These are phyloP conservation scores for Lasioglossum vierecki DNA, from an alignment of 2,888 invertebrate genomes.

Conservation along the genomic window DNA sequence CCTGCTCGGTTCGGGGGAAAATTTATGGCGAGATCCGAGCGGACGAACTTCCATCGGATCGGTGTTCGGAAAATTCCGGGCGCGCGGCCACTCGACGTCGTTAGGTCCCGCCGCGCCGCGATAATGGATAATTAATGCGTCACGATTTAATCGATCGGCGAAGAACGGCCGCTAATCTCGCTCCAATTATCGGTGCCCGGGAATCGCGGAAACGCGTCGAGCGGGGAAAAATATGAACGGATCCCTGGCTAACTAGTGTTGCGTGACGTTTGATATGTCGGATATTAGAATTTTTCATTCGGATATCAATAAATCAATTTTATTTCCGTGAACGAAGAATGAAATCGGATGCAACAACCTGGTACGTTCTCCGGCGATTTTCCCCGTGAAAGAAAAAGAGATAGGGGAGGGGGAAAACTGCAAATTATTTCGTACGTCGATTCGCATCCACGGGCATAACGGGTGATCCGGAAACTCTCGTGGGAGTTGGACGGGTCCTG, in stretches of 20 bases:
- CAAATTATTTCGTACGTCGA: slow-evolving; percentile 75
- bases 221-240: background rate
- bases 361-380: slow-evolving; percentile 69
- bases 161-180: slow-evolving; percentile 37
- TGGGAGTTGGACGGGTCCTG: slow-evolving; percentile 65
- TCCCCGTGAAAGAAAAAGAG: slow-evolving; percentile 58
- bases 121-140: slow-evolving; percentile 35
- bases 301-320: background rate
- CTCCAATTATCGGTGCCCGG: slow-evolving; percentile 35
- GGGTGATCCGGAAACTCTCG: slow-evolving; percentile 80
- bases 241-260: background rate
- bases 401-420: slow-evolving; percentile 57
- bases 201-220: slow-evolving; percentile 9
- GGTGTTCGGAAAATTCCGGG: background rate
- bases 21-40: slow-evolving; percentile 21
- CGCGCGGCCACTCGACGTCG: background rate
- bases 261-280: background rate
- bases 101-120: background rate
- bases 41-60: background rate
- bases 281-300: background rate
- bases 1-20: slow-evolving; percentile 22
- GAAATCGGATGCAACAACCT: background rate
- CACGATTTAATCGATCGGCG: slow-evolving; percentile 28
- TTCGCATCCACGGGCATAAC: slow-evolving; percentile 74
- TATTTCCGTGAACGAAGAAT: no score